Base-by-base conservation (phyloP, 2,888 invertebrate genomes). In the Drosophila neonasuta region DNA sequence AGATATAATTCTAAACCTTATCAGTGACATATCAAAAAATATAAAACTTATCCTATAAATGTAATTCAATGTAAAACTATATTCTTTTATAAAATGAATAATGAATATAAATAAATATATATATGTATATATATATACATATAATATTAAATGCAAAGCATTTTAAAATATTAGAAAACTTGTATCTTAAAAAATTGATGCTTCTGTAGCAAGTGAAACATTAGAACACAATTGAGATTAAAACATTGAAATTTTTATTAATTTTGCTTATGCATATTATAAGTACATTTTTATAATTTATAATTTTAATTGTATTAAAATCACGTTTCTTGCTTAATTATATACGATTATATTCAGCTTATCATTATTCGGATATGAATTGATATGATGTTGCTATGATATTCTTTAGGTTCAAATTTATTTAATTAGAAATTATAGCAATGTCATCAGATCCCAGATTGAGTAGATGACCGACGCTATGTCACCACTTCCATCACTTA, bases 341-440 rank as follows among this genome's bases (percentile, higher is more conserved):
- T 56, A 67, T 44, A 82, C 54, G 24, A 24, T 24, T 24, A 24
- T 24, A 68, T 66, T 73, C 56, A 39, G 36, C 63, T 83, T 73
- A 73, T 67, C 60, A 68, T 71, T 74, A 51, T 79, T 74, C 80
- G 83, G 83, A 83, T 83, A 83, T 83, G 83, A 73, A 55, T 82
- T 83, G 83, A 83, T 83, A 83, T 83, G 83, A 86, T 76, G 87
- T 83, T 79, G 82, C 83, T 78, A 83, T 85, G 83, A 83, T 83
- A 83, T 83, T 83, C 85, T 74, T 85, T 82, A 79, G 83, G 83
- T 83, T 86, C 72, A 71, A 55, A 61, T 73, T 51, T 54, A 52
- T 54, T 49, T 20, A 50, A 52, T 54, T 49, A 17, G 45, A 55
- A 66, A 45, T 52, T 64, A 7, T 49, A 64, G 64, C 64, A 63